phyloP scores from a whole-genome alignment of 92 coral and sea anemone species.

The Plumapathes pennacea region DNA sequence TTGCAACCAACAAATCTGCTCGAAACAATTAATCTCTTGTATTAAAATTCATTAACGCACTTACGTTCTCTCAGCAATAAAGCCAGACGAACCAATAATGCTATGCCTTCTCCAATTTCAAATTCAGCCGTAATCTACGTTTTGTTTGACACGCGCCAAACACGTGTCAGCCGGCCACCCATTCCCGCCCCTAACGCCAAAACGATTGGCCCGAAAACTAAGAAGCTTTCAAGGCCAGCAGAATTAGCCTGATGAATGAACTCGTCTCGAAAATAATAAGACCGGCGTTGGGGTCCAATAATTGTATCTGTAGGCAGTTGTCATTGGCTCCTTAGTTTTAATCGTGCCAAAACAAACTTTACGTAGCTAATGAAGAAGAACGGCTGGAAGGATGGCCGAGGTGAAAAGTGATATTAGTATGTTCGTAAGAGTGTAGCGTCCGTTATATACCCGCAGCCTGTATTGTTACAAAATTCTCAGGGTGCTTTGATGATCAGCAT shows the following conservation, averaged over 20 bases:
- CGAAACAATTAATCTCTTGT: constrained; percentile 70
- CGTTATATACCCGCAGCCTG: too few relatives aligned
- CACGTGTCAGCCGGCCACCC: constrained; percentile 64
- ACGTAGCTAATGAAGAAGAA: constrained; percentile 75
- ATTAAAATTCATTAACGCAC: constrained; percentile 91
- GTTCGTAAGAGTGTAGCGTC: too few relatives aligned
- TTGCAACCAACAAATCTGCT: constrained; percentile 75
- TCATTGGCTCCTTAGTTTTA: constrained; percentile 73
- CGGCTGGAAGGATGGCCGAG: constrained; percentile 54
- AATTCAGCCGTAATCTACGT: constrained; percentile 68
- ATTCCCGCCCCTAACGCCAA: constrained; percentile 27
- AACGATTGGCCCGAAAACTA: constrained; percentile 66
- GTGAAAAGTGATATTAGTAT: too few relatives aligned
- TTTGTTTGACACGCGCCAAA: constrained; percentile 73
- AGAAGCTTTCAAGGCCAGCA: constrained; percentile 68
- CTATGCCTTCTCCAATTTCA: constrained; percentile 30
- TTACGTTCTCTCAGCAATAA: constrained; percentile 70
- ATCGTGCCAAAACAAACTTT: constrained; percentile 78
- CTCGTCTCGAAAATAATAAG: constrained; percentile 72
- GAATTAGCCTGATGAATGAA: constrained; percentile 85
- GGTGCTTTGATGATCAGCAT: too few relatives aligned
- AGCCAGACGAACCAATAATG: constrained; percentile 58
- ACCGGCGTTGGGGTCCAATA: constrained; percentile 68
- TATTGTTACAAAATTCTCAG: too few relatives aligned
- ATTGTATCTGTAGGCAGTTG: constrained; percentile 66